Evolutionary conservation across 2,113 vertebrate species (phyloP).

Genomic region (Apodemus speciosus): DNA sequence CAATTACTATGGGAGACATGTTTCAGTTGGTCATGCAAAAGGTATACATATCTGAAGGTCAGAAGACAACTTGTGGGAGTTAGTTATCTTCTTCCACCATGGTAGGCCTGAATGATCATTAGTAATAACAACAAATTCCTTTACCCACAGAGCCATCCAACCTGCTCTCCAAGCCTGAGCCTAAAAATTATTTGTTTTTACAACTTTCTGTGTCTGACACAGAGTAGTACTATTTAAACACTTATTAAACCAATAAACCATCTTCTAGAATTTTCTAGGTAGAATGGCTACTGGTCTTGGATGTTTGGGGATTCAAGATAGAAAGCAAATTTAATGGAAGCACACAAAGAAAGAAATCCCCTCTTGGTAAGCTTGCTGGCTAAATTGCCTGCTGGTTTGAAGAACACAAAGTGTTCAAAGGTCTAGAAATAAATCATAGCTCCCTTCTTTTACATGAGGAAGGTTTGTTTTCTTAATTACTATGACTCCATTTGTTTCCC

Average conservation of each 20-base stretch:
- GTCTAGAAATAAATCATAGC: background rate
- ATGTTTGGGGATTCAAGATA: background rate
- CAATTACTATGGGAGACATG: background rate
- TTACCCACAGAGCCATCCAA: background rate
- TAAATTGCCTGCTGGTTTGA: background rate
- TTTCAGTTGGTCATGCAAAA: background rate
- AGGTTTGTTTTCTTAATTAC: background rate
- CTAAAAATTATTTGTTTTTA: slow-evolving; percentile 44
- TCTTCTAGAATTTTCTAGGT: slow-evolving; percentile 10
- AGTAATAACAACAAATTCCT: background rate
- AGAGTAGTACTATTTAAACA: background rate
- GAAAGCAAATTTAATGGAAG: background rate
- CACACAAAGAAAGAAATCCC: background rate
- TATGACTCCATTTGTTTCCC: background rate
- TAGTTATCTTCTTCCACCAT: background rate
- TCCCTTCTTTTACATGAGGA: background rate
- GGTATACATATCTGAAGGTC: background rate
- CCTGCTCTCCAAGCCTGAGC: background rate
- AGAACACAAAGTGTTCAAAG: background rate
- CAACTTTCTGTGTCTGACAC: background rate
- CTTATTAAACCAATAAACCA: background rate
- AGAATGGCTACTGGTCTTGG: background rate
- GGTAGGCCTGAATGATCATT: background rate
- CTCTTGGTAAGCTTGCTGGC: background rate
- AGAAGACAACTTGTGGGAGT: background rate